Conservation (phyloP, 2,888 invertebrate genomes). For the Tholera decimalis region DNA sequence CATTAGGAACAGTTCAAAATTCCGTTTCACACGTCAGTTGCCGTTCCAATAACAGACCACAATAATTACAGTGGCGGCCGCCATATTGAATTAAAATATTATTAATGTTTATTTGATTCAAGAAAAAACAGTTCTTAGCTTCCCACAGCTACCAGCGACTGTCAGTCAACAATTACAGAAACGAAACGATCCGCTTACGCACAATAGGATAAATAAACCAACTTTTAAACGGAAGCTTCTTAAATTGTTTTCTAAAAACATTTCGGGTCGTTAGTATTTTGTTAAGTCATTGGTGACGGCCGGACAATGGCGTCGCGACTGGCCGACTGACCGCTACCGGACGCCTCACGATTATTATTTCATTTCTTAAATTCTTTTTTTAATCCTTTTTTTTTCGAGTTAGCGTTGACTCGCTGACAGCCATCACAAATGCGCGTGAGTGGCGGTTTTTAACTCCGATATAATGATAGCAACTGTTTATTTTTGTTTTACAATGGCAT, state of each 20-base stretch:
- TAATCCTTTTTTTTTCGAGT: conserved; percentile 58
- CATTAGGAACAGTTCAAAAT: conserved; percentile 60
- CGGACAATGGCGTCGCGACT: conserved; percentile 73
- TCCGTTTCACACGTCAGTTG: conserved; percentile 67
- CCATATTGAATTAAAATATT: conserved; percentile 62
- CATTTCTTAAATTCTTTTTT: conserved; percentile 62
- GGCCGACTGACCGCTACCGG: conserved; percentile 67
- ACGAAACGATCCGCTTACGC: conserved; percentile 82
- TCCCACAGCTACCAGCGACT: conserved; percentile 64
- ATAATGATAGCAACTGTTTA: conserved; percentile 67
- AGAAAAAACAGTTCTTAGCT: conserved; percentile 60
- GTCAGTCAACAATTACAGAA: conserved; percentile 82
- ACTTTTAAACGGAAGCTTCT: conserved; percentile 87
- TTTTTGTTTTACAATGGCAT: conserved; percentile 65
- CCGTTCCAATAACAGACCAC: conserved; percentile 64
- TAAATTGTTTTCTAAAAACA: conserved; percentile 90
- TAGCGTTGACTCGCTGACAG: conserved; percentile 63
- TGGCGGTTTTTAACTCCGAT: conserved; percentile 65
- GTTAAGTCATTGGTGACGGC: conserved; percentile 75
- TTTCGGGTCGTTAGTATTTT: conserved; percentile 81
- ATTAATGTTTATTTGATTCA: conserved; percentile 70
- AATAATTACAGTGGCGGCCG: conserved; percentile 58
- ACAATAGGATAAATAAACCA: conserved; percentile 87
- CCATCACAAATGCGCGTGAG: conserved; percentile 64
- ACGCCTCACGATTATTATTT: conserved; percentile 66